Evolutionary conservation across 2,113 vertebrate species (phyloP), one percentile per base, ranked within the genome.

Genomic region (Ammodytes dubius): DNA sequence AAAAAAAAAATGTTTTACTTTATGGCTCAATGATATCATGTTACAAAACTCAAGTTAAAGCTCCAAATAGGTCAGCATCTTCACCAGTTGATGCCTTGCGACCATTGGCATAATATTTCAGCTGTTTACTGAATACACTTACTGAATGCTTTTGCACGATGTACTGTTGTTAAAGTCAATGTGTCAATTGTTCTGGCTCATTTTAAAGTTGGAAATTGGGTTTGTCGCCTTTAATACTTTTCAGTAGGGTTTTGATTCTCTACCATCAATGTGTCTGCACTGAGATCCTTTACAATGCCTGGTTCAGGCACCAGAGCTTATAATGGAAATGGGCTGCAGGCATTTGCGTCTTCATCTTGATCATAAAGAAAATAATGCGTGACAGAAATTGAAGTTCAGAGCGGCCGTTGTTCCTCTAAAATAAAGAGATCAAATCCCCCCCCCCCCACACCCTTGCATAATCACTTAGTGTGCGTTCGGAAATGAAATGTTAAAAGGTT

Each of bases 401-500:
- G 3, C 27, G 4, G 7, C 27, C 27, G 27, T 53, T 56, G 40
- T 19, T 15, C 7, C 8, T 56, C 46, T 6, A 43, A 54, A 61
- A 57, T 37, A 47, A 27, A 35, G 42, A 7, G 35, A 49, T 37
- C 2, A 9, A 27, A 40, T 5, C 45, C 3, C 64, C 8, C 45
- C 3, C 64, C 8, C 27, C 27, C 27, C 27, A n/a, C n/a, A n/a
- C n/a, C 27, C 27, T 50, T 12, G 81, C n/a, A 1, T 47, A 46
- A 61, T 73, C 7, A 46, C 35, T 64, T 40, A 52, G 12, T 43
- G 39, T 40, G 56, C 9, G 6, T 35, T 52, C 66, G n/a, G 7
- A 86, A 86, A 17, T 84, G 53, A 81, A 80, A 63, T 52, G 43
- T 43, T 69, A 71, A 86, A 84, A 74, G 45, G 57, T 73, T 76